A percentile compares a stretch with the other conserved stretches of the same genome.
Evolutionary conservation across 2,888 invertebrate genomes (phyloP).

Genomic region (Papilio gigon): DNA sequence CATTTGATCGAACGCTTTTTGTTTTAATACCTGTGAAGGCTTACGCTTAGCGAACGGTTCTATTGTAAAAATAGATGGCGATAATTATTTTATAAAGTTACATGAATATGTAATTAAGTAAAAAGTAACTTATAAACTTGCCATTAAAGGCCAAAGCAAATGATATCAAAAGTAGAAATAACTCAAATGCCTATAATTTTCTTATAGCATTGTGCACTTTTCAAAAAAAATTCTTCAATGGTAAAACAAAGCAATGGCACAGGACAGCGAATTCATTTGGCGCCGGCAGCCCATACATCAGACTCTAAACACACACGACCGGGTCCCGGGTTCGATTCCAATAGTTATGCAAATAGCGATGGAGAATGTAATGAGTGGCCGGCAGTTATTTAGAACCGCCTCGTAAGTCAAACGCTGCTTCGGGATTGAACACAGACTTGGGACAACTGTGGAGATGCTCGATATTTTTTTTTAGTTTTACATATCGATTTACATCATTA

Average conservation of each 20-base stretch:
- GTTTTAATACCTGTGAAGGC: conserved; percentile 5
- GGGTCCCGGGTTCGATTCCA: conserved; percentile 72
- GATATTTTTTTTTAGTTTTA: background rate
- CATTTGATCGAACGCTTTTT: conserved; percentile 25
- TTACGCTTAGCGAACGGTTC: background rate
- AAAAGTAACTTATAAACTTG: too few relatives aligned
- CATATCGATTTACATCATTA: background rate
- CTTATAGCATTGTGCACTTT: background rate
- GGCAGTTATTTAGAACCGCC: conserved; percentile 79
- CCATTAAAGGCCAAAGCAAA: too few relatives aligned
- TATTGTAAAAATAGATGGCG: background rate
- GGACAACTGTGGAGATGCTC: conserved; percentile 52
- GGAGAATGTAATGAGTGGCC: conserved; percentile 78
- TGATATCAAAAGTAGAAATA: background rate
- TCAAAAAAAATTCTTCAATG: conserved; percentile 36
- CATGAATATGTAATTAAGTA: background rate
- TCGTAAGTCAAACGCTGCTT: conserved; percentile 79
- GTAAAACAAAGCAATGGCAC: conserved; percentile 57
- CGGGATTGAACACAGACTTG: conserved; percentile 62
- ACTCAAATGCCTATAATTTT: background rate
- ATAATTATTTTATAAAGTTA: background rate
- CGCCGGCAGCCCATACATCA: conserved; percentile 73
- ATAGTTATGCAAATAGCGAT: conserved; percentile 82
- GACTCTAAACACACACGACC: conserved; percentile 76
- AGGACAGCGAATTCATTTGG: conserved; percentile 67